phyloP scores from a whole-genome alignment of 2,888 invertebrate species.

The Trissolcus japonicus region DNA sequence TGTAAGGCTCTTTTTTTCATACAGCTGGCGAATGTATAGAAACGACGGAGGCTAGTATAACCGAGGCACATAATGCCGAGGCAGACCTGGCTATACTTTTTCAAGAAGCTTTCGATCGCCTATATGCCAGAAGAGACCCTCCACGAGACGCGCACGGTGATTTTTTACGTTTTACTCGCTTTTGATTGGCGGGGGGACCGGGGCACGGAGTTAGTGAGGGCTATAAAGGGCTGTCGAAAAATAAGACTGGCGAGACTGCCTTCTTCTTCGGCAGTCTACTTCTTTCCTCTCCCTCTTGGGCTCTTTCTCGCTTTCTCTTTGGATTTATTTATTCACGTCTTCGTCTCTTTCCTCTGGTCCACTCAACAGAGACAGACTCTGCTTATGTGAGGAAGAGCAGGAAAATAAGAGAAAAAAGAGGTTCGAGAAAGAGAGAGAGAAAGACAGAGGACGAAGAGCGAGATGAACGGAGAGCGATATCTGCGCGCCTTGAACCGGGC shows the following conservation, averaged over 20 bases:
- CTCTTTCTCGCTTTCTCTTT: constrained; percentile 48
- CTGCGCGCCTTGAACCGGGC: constrained; percentile 64
- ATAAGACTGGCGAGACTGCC: constrained; percentile 68
- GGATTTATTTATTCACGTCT: constrained; percentile 38
- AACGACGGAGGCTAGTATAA: constrained; percentile 43
- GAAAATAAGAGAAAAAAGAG: constrained; percentile 37
- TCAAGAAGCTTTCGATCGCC: constrained; percentile 61
- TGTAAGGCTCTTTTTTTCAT: constrained; percentile 30
- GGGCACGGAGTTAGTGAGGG: constrained; percentile 58
- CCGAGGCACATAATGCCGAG: constrained; percentile 47
- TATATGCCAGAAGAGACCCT: constrained; percentile 68
- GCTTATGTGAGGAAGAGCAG: constrained; percentile 32
- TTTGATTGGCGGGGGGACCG: constrained; percentile 71
- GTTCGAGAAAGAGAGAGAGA: constrained; percentile 27
- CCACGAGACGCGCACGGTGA: constrained; percentile 70
- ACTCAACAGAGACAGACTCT: constrained; percentile 43
- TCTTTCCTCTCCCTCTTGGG: constrained; percentile 46
- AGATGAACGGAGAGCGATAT: constrained; percentile 50
- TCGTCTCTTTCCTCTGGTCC: constrained; percentile 46
- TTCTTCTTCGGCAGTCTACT: constrained; percentile 60
- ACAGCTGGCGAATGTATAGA: constrained; percentile 32
- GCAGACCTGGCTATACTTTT: constrained; percentile 68
- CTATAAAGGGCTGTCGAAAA: constrained; percentile 74
- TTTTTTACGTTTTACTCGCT: constrained; percentile 74
- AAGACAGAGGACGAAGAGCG: constrained; percentile 37